Evolutionary conservation across 1,140 invertebrate genomes (phyloP), one percentile per base, ranked within the genome.

Genomic region (Eupeodes corollae): DNA sequence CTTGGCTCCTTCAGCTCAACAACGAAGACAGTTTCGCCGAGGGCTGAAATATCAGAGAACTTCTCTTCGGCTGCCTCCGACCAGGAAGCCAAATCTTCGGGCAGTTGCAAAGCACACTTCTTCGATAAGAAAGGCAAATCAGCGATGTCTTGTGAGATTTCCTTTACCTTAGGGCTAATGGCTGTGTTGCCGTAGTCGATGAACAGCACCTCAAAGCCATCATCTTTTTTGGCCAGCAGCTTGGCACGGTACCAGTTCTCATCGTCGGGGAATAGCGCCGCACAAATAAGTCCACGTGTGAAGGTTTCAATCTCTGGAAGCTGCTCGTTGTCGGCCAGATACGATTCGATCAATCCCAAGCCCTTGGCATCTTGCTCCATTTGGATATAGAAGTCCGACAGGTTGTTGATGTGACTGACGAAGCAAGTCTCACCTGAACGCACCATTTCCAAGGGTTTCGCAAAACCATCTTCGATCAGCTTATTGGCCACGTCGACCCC

Each of bases 151-250:
- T 79, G 74, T 1, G 83, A 81, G 15, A 86, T 63, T 53, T 72
- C 71, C 26, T 75, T 64, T 32, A 84, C 62, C 55, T 77, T 73
- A 18, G 70, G 74, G 0, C 75, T 74, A 8, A 74, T 70, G 11
- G 78, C 77, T 0, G 77, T 77, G 61, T 86, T 85, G 16, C 83
- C 83, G 56, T 85, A 86, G 68, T 86, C 84, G 59, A 84, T 78
- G 55, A 83, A 84, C 1, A 80, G 56, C 1, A 84, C 80, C 67
- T 82, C 79, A 5, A 73, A 78, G 6, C 73, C 78, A 11, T 72
- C 69, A 2, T 77, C 76, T 2, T 74, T 73, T 39, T 78, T 72
- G 8, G 75, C 74, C 19, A 83, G 64, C 32, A 84, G 71, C 58
- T 79, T 74, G 0, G 80, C 82, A 33, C 83, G 69, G 55, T 85